Base-by-base conservation (phyloP, 2,888 invertebrate species). In the Synanthedon vespiformis region DNA sequence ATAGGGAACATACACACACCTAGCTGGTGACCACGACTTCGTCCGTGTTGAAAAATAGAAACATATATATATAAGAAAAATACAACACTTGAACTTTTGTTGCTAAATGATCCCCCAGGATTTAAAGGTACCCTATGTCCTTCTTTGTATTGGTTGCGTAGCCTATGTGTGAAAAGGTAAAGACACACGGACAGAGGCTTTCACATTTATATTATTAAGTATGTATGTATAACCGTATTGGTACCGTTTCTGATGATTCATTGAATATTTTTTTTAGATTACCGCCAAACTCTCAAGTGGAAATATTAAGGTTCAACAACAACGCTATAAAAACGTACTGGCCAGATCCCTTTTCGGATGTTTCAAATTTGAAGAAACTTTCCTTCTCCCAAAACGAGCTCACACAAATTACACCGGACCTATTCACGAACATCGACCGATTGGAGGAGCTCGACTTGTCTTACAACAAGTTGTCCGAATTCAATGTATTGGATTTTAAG, bases 361-460 rank as follows among this genome's bases (percentile, higher is more conserved):
- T 85, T 1, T 69, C 76, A 13, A 77, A 72, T 56, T 57, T 89
- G 48, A 80, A 77, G 59, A 69, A 73, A 48, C 73, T 90, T 0
- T 82, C 86, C n/a, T 76, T 90, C 56, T 74, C 86, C 1, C 83
- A 85, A 55, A 89, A 89, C 59, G 78, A 86, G 16, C 73, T 90
- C 4, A 64, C 68, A 1, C 73, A 74, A 40, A 67, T 89, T 58
- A 84, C 88, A 0, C 75, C 77, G 1, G 88, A 88, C 57, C 67
- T 88, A 1, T 84, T 89, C 58, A 81, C 83, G 0, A 85, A 83
- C 6, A 70, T 88, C 18, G 68, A 72, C 4, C 55, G 58, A 0
- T 60, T 90, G 10, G 80, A 83, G 68, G 84, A 77, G 40, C 58
- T 90, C n/a, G 89, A 90, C 62, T 61, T 90, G 1, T 89, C 90